A percentile compares a stretch with the other conserved stretches of the same genome.
Conservation (phyloP, 1,140 invertebrate species). For the Ladona fulva region DNA sequence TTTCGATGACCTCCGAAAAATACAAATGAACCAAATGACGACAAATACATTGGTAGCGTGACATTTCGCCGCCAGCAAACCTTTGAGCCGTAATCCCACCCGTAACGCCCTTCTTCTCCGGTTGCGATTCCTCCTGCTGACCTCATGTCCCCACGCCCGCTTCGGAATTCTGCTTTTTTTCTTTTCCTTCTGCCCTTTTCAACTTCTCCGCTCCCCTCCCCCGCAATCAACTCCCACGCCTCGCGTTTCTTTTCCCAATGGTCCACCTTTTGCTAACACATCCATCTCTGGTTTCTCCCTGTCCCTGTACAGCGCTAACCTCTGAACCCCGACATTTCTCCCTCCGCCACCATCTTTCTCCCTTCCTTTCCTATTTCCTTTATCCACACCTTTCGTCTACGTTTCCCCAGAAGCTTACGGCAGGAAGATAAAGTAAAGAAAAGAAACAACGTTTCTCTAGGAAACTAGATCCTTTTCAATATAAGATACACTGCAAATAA, state of each 20-base stretch:
- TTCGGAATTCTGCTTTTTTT: neutral
- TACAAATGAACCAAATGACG: too few species aligned
- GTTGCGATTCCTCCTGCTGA: too few species aligned
- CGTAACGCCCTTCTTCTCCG: neutral
- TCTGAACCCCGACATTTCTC: neutral
- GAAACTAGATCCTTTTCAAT: too few species aligned
- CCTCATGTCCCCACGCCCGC: neutral
- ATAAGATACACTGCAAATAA: too few species aligned
- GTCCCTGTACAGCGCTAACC: neutral
- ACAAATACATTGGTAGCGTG: too few species aligned
- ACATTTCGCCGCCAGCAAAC: too few species aligned
- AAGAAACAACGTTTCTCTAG: too few species aligned
- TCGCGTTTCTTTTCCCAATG: neutral
- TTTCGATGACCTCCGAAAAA: too few species aligned
- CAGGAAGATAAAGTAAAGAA: too few species aligned
- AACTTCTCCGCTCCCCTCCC: neutral
- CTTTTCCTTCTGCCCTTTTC: neutral
- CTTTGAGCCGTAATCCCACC: neutral
- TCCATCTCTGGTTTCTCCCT: constrained; percentile 22
- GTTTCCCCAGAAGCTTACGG: too few species aligned
- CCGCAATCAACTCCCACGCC: neutral
- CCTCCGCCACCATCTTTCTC: neutral
- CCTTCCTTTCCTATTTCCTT: too few species aligned
- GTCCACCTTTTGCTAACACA: constrained; percentile 28
- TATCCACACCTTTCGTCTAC: too few species aligned